phyloP scores from a whole-genome alignment of 2,113 vertebrate genomes.

The Sciurus niger region DNA sequence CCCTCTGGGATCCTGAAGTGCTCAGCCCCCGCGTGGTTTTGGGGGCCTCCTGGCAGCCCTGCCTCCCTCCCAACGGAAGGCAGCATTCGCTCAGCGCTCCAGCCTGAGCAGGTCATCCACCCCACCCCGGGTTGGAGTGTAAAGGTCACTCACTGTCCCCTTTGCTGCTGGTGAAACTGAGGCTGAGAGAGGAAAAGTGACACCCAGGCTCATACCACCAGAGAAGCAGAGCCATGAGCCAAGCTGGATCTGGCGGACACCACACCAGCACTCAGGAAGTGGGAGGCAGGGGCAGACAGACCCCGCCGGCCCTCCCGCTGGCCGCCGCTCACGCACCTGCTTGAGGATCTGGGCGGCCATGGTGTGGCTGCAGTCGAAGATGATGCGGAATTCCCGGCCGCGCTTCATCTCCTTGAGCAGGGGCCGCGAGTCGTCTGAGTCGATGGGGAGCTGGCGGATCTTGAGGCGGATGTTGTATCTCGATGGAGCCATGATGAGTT shows the following conservation, averaged over 20 bases:
- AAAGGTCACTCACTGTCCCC: not conserved
- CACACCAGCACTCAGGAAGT: not conserved
- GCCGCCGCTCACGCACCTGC: slow-evolving; percentile 90
- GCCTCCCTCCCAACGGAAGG: not conserved
- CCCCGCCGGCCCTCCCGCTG: not conserved
- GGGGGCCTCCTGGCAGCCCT: not conserved
- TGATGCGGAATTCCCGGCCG: slow-evolving; percentile 97
- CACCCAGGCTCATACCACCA: not conserved
- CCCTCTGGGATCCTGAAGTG: not conserved
- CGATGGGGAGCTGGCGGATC: slow-evolving; percentile 97
- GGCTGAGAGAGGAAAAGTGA: not conserved
- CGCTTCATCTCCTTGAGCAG: slow-evolving; percentile 99
- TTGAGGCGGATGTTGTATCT: slow-evolving; percentile 99
- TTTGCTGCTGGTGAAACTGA: not conserved
- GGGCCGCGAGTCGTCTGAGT: slow-evolving; percentile 94
- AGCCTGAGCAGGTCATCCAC: too few relatives aligned
- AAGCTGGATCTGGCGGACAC: not conserved
- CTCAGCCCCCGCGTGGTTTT: not conserved
- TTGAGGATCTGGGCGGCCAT: slow-evolving; percentile 99
- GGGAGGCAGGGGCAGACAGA: not conserved
- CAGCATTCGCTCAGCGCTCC: not conserved
- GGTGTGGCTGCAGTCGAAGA: slow-evolving; percentile 97
- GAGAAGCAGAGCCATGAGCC: not conserved
- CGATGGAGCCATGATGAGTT: slow-evolving; percentile 99
- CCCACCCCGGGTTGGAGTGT: accelerated